Conservation (phyloP, 2,797 vertebrate genomes). For the Hippocampus kuda region DNA sequence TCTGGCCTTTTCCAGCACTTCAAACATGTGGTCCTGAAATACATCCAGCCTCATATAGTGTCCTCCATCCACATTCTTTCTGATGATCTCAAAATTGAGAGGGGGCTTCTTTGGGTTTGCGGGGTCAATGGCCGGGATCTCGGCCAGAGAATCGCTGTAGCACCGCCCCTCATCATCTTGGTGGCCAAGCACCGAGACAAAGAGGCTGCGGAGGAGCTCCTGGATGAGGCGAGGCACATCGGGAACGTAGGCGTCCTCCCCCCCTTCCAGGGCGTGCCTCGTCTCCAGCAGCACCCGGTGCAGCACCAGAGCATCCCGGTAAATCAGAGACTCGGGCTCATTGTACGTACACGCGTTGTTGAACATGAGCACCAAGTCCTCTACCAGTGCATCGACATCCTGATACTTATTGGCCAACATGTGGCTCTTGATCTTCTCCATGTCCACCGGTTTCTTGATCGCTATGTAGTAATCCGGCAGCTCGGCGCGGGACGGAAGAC, state of each 20-base stretch:
- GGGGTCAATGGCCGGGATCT: slow-evolving; percentile 86
- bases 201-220: slow-evolving; percentile 94
- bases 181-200: slow-evolving; percentile 93
- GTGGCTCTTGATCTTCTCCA: slow-evolving; percentile 96
- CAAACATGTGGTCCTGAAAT: slow-evolving; percentile 99
- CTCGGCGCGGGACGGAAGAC: slow-evolving; percentile 92
- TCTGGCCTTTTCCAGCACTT: slow-evolving; percentile 91
- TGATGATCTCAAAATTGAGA: slow-evolving; percentile 90
- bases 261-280: slow-evolving; percentile 86
- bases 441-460: slow-evolving; percentile 95
- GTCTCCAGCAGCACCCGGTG: slow-evolving; percentile 92
- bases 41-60: slow-evolving; percentile 87
- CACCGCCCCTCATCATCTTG: slow-evolving; percentile 97
- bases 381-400: slow-evolving; percentile 93
- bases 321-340: slow-evolving; percentile 94
- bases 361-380: slow-evolving; percentile 98
- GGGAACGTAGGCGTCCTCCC: slow-evolving; percentile 86
- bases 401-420: slow-evolving; percentile 98
- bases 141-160: slow-evolving; percentile 95
- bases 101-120: slow-evolving; percentile 75
- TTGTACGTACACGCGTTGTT: slow-evolving; percentile 99
- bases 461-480: slow-evolving; percentile 95
- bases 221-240: slow-evolving; percentile 92
- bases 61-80: slow-evolving; percentile 85
- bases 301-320: slow-evolving; percentile 90